A percentile compares a stretch with the other conserved stretches of the same genome.
Conservation (phyloP, 2,888 invertebrate species). For the Nomada hirtipes region DNA sequence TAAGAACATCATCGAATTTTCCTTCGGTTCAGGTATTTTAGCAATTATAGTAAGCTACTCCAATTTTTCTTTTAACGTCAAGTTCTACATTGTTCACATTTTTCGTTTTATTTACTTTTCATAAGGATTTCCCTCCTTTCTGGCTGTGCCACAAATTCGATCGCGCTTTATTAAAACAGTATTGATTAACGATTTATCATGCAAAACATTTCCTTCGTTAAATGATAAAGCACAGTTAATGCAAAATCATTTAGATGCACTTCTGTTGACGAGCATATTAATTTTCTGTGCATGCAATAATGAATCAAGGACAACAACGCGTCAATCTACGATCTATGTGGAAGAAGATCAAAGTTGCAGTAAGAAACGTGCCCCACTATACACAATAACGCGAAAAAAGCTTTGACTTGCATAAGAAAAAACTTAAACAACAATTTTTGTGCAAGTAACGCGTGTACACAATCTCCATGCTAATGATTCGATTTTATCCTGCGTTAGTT, state of each 20-base stretch:
- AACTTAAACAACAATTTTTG: background rate
- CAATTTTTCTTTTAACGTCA: too few relatives aligned
- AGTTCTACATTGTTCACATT: background rate
- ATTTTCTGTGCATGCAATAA: conserved; percentile 44
- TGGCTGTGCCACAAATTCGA: background rate
- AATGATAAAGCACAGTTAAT: background rate
- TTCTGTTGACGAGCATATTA: conserved; percentile 1
- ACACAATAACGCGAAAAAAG: background rate
- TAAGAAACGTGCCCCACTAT: conserved; percentile 4
- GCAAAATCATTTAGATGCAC: background rate
- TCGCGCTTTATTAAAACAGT: background rate
- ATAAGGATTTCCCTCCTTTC: background rate
- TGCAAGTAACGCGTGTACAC: background rate
- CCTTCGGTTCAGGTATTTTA: too few relatives aligned
- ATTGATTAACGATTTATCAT: background rate
- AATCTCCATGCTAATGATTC: background rate
- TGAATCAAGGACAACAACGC: conserved; percentile 29
- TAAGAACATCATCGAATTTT: too few relatives aligned
- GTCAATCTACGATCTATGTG: background rate
- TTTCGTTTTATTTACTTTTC: background rate
- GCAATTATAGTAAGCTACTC: too few relatives aligned
- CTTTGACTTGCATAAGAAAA: background rate
- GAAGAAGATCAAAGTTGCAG: conserved; percentile 9
- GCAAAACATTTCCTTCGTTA: background rate
- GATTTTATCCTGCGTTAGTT: background rate